Evolutionary conservation across 2,113 vertebrate species (phyloP), one percentile per base, ranked within the genome.

Genomic region (Apteryx mantelli): DNA sequence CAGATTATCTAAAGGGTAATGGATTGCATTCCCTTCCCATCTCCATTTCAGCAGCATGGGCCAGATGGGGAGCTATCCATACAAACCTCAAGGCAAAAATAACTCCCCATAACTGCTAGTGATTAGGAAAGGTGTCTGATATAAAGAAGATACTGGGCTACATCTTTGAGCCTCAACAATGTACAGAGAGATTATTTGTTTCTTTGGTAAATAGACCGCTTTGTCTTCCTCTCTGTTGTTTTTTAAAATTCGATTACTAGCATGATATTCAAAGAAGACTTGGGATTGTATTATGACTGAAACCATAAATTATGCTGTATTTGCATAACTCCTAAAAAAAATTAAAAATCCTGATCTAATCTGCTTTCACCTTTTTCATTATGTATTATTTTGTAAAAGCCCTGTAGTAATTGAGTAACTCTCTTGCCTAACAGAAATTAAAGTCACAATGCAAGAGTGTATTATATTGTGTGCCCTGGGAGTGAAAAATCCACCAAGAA

Each of bases 401-500:
- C 32, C 15, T 20, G 4, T 14, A 75, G 32, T 58, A 92, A 91
- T 26, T 16, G 24, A 89, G 30, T 5, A 66, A 15, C 63, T 21
- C 36, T 94, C 89, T 80, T 55, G 6, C 26, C 46, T 44, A 58
- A 64, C 34, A 97, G 77, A 82, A 91, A 93, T 83, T 55, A 71
- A 71, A 95, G n/a, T 68, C 26, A 30, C 32, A n/a, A 9, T 60
- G 28, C 34, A 65, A 28, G n/a, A 94, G 7, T 15, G 8, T 50
- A 93, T 93, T 88, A 88, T 88, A 93, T 91, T 91, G 16, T 79
- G 89, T 89, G 82, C 20, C 22, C 40, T 74, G 81, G 89, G 85
- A 95, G n/a, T 88, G 78, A 95, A 98, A 58, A 96, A 91, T 88
- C 63, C 56, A 80, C 82, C 48, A 82, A 77, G 80, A 94, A 94